Percentiles rank a stretch among this genome's conserved stretches.
Conservation (phyloP, 2,797 vertebrate species). For the Xyrichtys novacula region DNA sequence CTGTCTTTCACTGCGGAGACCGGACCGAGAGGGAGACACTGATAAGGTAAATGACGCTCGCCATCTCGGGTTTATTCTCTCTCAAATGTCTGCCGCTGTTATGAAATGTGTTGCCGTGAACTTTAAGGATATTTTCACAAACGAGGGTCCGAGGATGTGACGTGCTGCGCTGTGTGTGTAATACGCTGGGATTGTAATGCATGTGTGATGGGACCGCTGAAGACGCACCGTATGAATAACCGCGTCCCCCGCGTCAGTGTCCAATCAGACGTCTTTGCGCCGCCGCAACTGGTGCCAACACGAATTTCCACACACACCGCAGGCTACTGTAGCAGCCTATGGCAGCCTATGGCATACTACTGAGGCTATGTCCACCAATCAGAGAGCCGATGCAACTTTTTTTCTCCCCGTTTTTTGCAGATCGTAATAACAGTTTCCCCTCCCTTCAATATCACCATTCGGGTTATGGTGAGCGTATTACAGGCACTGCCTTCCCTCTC, state of each 20-base stretch:
- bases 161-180: neutral
- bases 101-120: neutral
- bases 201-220: slow-evolving; percentile 39
- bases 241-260: slow-evolving; percentile 44
- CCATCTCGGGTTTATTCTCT: slow-evolving; percentile 1
- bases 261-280: slow-evolving; percentile 76
- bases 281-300: slow-evolving; percentile 71
- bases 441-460: neutral
- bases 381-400: slow-evolving; percentile 49
- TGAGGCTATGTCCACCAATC: slow-evolving; percentile 72
- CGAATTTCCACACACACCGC: slow-evolving; percentile 41
- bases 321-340: slow-evolving; percentile 71
- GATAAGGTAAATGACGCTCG: slow-evolving; percentile 63
- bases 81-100: neutral
- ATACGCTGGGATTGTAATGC: slow-evolving; percentile 12
- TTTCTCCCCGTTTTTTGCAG: slow-evolving; percentile 10
- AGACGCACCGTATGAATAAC: slow-evolving; percentile 33
- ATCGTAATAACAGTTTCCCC: slow-evolving; percentile 2
- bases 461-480: neutral
- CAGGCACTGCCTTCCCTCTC: neutral
- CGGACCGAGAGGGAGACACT: slow-evolving; percentile 44
- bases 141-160: neutral
- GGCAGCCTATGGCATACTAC: slow-evolving; percentile 65
- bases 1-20: slow-evolving; percentile 64
- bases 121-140: neutral